Percentiles rank a stretch among this genome's conserved stretches.
Evolutionary conservation across 1,140 invertebrate genomes (phyloP).

Genomic region (Matsumurasca onukii): DNA sequence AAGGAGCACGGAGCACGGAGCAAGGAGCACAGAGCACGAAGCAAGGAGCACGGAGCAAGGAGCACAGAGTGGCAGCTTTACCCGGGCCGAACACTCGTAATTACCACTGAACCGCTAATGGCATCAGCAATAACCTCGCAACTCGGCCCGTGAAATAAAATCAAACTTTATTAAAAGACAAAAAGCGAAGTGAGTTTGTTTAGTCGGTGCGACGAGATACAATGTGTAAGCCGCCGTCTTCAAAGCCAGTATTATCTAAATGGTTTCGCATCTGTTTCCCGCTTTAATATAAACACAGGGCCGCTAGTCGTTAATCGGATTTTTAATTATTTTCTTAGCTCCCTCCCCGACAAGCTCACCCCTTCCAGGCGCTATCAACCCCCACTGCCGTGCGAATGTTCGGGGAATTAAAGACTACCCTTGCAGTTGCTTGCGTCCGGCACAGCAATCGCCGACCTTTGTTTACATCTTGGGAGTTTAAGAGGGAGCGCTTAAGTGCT

Average conservation of each 20-base stretch:
- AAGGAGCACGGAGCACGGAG: too few species aligned
- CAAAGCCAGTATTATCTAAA: constrained; percentile 30
- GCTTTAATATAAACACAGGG: constrained; percentile 31
- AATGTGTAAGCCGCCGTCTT: constrained; percentile 28
- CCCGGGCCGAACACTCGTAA: not conserved
- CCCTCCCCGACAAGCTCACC: not conserved
- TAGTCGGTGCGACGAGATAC: not conserved
- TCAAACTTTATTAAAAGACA: constrained; percentile 3
- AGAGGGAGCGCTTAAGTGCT: too few species aligned
- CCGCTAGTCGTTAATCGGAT: constrained; percentile 27
- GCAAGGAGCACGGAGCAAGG: too few species aligned
- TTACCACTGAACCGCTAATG: not conserved
- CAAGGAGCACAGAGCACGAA: too few species aligned
- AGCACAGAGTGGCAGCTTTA: too few species aligned
- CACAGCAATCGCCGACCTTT: too few species aligned
- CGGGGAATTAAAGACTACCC: constrained; percentile 4
- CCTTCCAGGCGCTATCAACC: not conserved
- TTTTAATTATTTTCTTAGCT: constrained; percentile 31
- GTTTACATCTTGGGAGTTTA: too few species aligned
- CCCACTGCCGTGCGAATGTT: not conserved
- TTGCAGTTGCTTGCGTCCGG: too few species aligned
- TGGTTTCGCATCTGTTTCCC: constrained; percentile 32
- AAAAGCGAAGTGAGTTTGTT: not conserved
- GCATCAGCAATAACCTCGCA: constrained; percentile 5
- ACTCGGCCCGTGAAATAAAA: not conserved